These are phyloP conservation scores for Stenodema calcarata DNA, from an alignment of 2,888 invertebrate species.

Conservation along the genomic window DNA sequence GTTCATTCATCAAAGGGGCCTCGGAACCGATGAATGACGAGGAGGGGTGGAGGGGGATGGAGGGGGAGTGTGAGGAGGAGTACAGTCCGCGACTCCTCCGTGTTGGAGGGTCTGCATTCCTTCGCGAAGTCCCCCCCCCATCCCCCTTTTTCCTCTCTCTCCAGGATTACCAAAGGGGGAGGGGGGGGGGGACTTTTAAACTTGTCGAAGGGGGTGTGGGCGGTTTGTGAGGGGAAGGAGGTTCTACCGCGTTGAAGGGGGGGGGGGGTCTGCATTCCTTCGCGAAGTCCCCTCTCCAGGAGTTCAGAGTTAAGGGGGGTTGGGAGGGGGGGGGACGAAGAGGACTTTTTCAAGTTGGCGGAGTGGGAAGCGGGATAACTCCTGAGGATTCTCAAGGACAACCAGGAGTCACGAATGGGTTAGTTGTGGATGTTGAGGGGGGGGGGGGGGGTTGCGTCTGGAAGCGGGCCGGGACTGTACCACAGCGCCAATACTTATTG, in stretches of 20 bases:
- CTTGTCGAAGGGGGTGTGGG: not conserved
- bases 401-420: too few species aligned
- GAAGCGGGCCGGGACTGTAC: not conserved
- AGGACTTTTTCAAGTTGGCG: too few species aligned
- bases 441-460: not conserved
- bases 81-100: too few species aligned
- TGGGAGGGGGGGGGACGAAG: not conserved
- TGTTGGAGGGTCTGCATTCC: too few species aligned
- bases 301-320: not conserved
- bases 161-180: not conserved
- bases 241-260: not conserved
- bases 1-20: not conserved
- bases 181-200: not conserved
- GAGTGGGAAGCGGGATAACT: not conserved
- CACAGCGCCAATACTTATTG: too few species aligned
- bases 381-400: not conserved
- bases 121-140: too few species aligned
- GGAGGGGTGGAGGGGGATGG: too few species aligned
- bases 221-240: not conserved
- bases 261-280: slow-evolving; percentile 4
- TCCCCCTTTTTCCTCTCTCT: too few species aligned
- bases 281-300: not conserved
- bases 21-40: not conserved
- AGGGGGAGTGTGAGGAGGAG: too few species aligned
- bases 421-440: too few species aligned